Evolutionary conservation across 92 coral and sea anemone species (phyloP).

Genomic region (Zoanthus sansibaricus): DNA sequence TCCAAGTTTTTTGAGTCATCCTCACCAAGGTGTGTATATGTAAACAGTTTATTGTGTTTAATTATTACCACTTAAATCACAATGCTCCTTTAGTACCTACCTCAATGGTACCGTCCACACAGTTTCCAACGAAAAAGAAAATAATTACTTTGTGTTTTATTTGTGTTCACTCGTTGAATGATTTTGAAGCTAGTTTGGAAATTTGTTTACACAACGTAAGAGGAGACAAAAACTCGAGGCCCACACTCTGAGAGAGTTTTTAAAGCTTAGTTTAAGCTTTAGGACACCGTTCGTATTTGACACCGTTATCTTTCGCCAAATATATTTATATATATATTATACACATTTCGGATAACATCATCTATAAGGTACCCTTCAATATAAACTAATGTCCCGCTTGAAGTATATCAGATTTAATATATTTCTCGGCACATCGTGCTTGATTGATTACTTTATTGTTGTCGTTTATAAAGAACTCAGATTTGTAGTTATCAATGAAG

Average conservation of each 20-base stretch:
- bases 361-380: constrained; percentile 17
- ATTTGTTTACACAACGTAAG: constrained; percentile 32
- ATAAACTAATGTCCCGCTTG: constrained; percentile 51
- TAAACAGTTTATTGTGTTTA: neutral
- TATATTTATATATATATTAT: neutral
- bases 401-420: constrained; percentile 41
- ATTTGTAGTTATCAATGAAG: constrained; percentile 35
- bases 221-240: neutral
- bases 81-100: neutral
- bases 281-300: neutral
- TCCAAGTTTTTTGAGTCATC: constrained; percentile 76
- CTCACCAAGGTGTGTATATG: constrained; percentile 73
- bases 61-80: neutral
- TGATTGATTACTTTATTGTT: constrained; percentile 40
- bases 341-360: constrained; percentile 48
- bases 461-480: constrained; percentile 40
- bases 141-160: constrained; percentile 21
- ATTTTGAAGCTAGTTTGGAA: constrained; percentile 21
- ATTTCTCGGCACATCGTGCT: constrained; percentile 34
- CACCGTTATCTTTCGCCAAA: constrained; percentile 20
- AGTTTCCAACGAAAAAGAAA: constrained; percentile 21
- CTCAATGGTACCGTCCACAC: neutral
- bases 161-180: constrained; percentile 40
- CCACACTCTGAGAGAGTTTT: neutral
- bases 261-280: neutral